Conservation (phyloP, 1,140 invertebrate genomes). For the Globodera ellingtonae region DNA sequence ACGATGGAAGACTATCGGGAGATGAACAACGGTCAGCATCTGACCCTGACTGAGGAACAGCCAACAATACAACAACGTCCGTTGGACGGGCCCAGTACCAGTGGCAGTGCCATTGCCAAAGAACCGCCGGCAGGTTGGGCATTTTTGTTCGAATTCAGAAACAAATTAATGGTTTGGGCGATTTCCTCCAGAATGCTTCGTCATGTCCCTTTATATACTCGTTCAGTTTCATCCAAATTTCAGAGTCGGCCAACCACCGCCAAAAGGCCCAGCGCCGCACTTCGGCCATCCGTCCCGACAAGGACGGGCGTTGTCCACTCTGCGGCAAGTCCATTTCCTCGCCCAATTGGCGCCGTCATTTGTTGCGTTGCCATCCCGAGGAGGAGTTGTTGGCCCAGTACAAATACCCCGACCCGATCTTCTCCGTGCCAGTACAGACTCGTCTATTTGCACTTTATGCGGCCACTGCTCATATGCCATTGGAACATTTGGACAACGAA, state of each 20-base stretch:
- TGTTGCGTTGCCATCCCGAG: constrained; percentile 9
- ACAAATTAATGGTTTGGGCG: too few relatives aligned
- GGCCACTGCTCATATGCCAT: constrained; percentile 11
- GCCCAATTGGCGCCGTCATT: constrained; percentile 8
- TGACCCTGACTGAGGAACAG: background rate
- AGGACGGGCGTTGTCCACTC: constrained; percentile 2
- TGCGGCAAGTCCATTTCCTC: constrained; percentile 6
- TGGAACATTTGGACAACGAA: constrained; percentile 9
- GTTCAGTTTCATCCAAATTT: background rate
- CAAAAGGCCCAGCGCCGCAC: background rate
- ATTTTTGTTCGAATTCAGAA: too few relatives aligned
- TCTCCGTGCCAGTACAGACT: background rate
- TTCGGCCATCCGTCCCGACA: constrained; percentile 11
- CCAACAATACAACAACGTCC: background rate
- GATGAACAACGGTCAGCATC: background rate
- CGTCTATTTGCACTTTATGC: constrained; percentile 5
- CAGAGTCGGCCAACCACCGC: background rate
- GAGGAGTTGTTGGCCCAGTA: constrained; percentile 1
- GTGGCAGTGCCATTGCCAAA: background rate
- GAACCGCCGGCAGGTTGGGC: background rate
- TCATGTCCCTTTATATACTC: too few relatives aligned
- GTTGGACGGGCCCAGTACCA: background rate
- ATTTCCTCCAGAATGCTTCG: too few relatives aligned
- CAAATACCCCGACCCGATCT: constrained; percentile 1
- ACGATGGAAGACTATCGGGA: background rate